Evolutionary conservation across 1,140 invertebrate genomes (phyloP), one percentile per base, ranked within the genome.

Genomic region (Hylyphantes graminicola): DNA sequence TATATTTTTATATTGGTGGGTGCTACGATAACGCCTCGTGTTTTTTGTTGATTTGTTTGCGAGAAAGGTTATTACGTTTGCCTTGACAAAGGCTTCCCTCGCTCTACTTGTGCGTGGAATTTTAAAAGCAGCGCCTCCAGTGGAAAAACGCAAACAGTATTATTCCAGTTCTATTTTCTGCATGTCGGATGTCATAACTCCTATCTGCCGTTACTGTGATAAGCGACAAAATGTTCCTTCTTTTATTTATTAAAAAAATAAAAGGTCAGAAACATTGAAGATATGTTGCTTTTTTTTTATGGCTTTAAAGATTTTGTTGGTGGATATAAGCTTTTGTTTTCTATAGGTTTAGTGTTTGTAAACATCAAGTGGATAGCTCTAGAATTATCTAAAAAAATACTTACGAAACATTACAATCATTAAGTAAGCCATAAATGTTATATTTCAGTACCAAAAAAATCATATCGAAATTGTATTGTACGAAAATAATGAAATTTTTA

Each of bases 1-100:
- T 78, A 54, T 67, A 12, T 11, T 78, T 78, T 67, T 67, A 78
- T 78, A 35, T 50, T 65, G n/a, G 19, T 64, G 51, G 59, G 63
- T n/a, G 59, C 51, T n/a, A 35, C 59, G 76, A 67, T 67, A 67
- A 78, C 59, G 8, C n/a, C 57, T 13, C 13, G 21, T 17, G 35
- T 35, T 35, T 78, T 78, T 78, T 78, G 61, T 78, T 65, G 75
- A 53, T 67, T 53, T 67, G 76, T 54, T 55, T 65, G 10, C 61
- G 61, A 35, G 35, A 51, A 64, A 50, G 35, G 57, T 51, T 76
- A 76, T 76, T 64, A 64, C 76, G 12, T 19, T 63, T 64, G 55
- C 59, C 19, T 70, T 48, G 74, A 50, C 19, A 65, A 67, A 78
- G 12, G 55, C 55, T 15, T 15, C 7, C 57, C 74, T 19, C 53